Evolutionary conservation across 2,888 invertebrate species (phyloP), one percentile per base, ranked within the genome.

Genomic region (Epiblema foenella): DNA sequence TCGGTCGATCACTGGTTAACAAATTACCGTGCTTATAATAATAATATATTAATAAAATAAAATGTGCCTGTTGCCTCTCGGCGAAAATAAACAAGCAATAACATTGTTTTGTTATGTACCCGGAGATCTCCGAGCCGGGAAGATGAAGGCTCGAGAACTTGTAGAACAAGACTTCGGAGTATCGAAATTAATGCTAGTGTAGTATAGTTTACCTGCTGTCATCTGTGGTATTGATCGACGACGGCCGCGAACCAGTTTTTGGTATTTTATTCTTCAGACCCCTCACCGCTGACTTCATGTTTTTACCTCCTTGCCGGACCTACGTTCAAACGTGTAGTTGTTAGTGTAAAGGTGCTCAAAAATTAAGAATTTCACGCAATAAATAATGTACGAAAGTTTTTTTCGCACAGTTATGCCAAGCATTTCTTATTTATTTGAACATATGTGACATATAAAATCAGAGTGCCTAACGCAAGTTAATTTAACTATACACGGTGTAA

Each of bases 261-360:
- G 93, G 93, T 65, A 93, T 90, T 83, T 87, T 92, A 75, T 84
- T 92, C 78, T 91, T 93, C 75, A 92, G 78, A 8, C 91, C 93
- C 77, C 82, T 89, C 10, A 93, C 91, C 17, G 92, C 93, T 9
- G 92, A 91, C 77, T 89, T 91, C 79, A 93, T 82, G 74, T 92
- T 93, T 80, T 87, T 92, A 54, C 93, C 91, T 20, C 93, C 92
- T 84, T 92, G 92, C 4, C 91, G 89, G 51, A 93, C 93, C 93
- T 93, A 33, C 0, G 49, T 18, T 33, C 18, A 52, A 52, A 33
- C 9, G 51, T 60, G 29, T 29, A 0, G 2, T 29, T 20, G 3
- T 24, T 49, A 46, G n/a, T n/a, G n/a, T 29, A n/a, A 4, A 5
- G 42, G 4, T 15, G 15, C 8, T n/a, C 3, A 46, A 46, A 46